A percentile compares a stretch with the other conserved stretches of the same genome.
These are phyloP conservation scores for Trachurus trachurus DNA, from an alignment of 2,797 vertebrate species.

Conservation along the genomic window DNA sequence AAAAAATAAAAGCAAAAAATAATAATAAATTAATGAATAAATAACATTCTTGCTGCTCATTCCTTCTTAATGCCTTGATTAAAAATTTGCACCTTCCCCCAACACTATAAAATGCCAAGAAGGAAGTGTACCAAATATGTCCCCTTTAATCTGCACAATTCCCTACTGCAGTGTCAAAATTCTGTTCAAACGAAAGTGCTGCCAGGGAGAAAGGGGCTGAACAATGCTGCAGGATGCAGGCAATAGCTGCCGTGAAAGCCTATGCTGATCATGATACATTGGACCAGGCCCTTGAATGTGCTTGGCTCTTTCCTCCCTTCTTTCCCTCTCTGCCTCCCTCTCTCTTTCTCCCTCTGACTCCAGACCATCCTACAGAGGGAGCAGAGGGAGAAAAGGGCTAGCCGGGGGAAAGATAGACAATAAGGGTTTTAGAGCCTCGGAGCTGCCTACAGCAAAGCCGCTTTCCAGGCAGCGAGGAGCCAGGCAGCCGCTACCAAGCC, in stretches of 20 bases:
- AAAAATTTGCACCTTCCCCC: slow-evolving; percentile 68
- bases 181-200: slow-evolving; percentile 80
- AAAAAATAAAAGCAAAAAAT: slow-evolving; percentile 36
- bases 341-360: slow-evolving; percentile 74
- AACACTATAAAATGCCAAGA: slow-evolving; percentile 76
- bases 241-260: slow-evolving; percentile 80
- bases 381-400: slow-evolving; percentile 76
- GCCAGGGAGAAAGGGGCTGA: slow-evolving; percentile 83
- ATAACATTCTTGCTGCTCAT: slow-evolving; percentile 24
- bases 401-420: slow-evolving; percentile 84
- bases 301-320: slow-evolving; percentile 72
- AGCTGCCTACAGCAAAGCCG: slow-evolving; percentile 89
- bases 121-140: slow-evolving; percentile 84
- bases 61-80: slow-evolving; percentile 63
- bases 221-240: slow-evolving; percentile 82
- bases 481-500: slow-evolving; percentile 77
- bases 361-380: slow-evolving; percentile 75
- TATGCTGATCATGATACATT: slow-evolving; percentile 84
- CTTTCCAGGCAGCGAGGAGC: slow-evolving; percentile 83
- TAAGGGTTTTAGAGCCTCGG: slow-evolving; percentile 87
- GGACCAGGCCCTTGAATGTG: slow-evolving; percentile 76
- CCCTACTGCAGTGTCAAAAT: slow-evolving; percentile 86
- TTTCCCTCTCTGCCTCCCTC: slow-evolving; percentile 60
- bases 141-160: slow-evolving; percentile 85
- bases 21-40: neutral